Evolutionary conservation across 2,888 invertebrate species (phyloP).

Genomic region (Patella depressa): DNA sequence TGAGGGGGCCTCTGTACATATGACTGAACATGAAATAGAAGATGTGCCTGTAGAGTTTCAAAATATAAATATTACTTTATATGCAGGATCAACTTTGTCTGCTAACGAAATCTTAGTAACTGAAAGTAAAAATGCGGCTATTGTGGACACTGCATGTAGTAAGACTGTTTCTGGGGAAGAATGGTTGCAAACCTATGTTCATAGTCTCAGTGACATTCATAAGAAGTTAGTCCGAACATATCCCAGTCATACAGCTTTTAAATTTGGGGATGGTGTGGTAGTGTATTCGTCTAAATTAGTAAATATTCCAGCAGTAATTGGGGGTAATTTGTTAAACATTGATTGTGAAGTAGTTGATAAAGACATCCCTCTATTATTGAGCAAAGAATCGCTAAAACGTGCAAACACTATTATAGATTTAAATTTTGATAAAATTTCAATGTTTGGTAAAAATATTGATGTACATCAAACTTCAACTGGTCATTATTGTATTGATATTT

Average conservation of each 20-base stretch:
- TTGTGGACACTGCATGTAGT: too few species aligned
- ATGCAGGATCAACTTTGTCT: too few species aligned
- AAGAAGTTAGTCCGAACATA: neutral
- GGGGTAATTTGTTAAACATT: conserved; percentile 10
- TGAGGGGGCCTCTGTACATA: too few species aligned
- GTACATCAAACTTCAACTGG: conserved; percentile 10
- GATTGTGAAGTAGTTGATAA: conserved; percentile 24
- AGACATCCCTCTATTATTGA: conserved; percentile 27
- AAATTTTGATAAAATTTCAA: conserved; percentile 12
- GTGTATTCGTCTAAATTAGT: conserved; percentile 14
- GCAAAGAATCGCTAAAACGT: conserved; percentile 26
- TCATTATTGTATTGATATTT: neutral
- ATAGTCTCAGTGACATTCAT: neutral
- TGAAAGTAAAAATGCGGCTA: too few species aligned
- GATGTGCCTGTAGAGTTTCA: too few species aligned
- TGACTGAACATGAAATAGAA: too few species aligned
- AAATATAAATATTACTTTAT: too few species aligned
- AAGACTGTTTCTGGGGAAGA: too few species aligned
- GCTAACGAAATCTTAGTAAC: too few species aligned
- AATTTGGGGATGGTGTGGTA: conserved; percentile 29
- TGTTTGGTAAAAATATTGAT: conserved; percentile 9
- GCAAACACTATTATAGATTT: conserved; percentile 22
- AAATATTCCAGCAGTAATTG: conserved; percentile 21
- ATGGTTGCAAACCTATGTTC: too few species aligned
- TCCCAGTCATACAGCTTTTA: conserved; percentile 15